Conservation (phyloP, 2,113 vertebrate species). For the Bufo bufo region DNA sequence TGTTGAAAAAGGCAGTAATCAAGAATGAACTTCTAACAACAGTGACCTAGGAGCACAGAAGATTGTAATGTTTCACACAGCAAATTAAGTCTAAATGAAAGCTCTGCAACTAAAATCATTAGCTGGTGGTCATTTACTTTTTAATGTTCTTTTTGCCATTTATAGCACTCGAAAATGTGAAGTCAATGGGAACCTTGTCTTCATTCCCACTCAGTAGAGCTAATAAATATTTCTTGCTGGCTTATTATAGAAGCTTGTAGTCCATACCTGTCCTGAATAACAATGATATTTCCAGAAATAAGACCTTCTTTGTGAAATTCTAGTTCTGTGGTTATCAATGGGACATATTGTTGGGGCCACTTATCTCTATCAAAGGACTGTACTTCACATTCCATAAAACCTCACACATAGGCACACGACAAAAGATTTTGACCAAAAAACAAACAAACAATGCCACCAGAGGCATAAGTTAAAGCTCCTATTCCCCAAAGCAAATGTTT, state of each 20-base stretch:
- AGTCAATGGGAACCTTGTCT: not conserved
- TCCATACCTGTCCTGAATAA: not conserved
- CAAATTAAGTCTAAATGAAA: constrained; percentile 35
- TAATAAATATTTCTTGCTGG: not conserved
- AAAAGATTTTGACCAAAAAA: too few species aligned
- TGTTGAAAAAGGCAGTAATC: not conserved
- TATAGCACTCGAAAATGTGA: not conserved
- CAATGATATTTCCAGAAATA: not conserved
- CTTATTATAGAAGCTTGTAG: not conserved
- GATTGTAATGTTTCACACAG: not conserved
- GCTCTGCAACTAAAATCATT: not conserved
- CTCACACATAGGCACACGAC: too few species aligned
- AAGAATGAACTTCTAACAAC: constrained; percentile 1
- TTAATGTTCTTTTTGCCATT: constrained; percentile 35
- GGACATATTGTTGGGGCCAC: too few species aligned
- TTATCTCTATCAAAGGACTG: too few species aligned
- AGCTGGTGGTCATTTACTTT: constrained; percentile 29
- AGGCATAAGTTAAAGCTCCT: too few species aligned
- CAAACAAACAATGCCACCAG: too few species aligned
- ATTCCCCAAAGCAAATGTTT: too few species aligned
- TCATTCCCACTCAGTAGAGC: not conserved
- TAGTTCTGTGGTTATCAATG: not conserved
- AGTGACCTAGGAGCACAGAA: constrained; percentile 21
- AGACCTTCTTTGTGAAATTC: not conserved
- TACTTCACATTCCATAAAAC: too few species aligned